These are phyloP conservation scores for Hyposoter didymator DNA, from an alignment of 2,888 invertebrate genomes.

Conservation along the genomic window DNA sequence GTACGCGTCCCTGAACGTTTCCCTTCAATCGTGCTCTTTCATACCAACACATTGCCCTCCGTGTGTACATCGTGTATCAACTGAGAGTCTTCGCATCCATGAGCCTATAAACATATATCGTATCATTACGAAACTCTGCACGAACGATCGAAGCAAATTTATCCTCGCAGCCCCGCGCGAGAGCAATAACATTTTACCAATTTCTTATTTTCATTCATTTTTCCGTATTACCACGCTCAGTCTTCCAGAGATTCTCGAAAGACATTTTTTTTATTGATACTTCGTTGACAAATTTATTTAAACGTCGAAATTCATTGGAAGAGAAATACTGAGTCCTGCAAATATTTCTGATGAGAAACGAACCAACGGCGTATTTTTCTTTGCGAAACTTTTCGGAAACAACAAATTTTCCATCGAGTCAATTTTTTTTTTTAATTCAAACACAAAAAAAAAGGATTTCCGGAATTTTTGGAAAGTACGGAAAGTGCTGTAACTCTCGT, in stretches of 20 bases:
- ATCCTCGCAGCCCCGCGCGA: neutral
- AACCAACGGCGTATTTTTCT: too few species aligned
- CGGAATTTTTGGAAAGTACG: neutral
- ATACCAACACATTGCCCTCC: slow-evolving; percentile 4
- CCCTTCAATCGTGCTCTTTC: slow-evolving; percentile 56
- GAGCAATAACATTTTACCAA: neutral
- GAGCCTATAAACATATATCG: slow-evolving; percentile 29
- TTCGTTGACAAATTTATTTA: neutral
- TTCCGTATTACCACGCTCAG: neutral
- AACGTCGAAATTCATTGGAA: neutral
- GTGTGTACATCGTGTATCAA: neutral
- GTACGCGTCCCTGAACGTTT: slow-evolving; percentile 68
- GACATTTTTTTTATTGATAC: neutral
- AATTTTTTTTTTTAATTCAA: neutral
- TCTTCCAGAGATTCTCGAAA: too few species aligned
- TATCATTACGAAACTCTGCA: slow-evolving; percentile 54
- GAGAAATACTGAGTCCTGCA: too few species aligned
- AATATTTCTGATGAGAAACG: too few species aligned
- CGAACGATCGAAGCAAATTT: slow-evolving; percentile 37
- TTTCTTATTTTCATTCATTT: neutral
- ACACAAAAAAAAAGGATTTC: too few species aligned
- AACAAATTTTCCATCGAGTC: too few species aligned
- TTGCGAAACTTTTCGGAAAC: too few species aligned
- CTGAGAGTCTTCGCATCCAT: slow-evolving; percentile 1
- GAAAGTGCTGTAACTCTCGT: slow-evolving; percentile 23